These are phyloP conservation scores for Notospermus geniculatus DNA, from an alignment of 1,140 invertebrate genomes.

Conservation along the genomic window DNA sequence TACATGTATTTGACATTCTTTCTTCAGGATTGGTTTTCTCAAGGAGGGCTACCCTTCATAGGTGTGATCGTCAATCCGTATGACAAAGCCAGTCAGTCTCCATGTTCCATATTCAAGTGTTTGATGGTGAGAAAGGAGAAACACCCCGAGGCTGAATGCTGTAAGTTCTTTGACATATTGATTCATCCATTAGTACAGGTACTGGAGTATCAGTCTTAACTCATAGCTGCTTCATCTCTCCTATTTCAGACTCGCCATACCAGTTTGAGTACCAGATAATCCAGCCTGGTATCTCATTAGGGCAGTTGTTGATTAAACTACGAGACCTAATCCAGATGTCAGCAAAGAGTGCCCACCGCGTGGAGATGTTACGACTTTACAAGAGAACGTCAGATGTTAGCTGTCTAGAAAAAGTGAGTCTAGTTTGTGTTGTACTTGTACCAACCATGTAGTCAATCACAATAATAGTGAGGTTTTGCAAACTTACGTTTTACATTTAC, in stretches of 20 bases:
- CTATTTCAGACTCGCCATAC: constrained; percentile 3
- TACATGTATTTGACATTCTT: not conserved
- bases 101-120: too few species aligned
- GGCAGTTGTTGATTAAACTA: not conserved
- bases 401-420: constrained; percentile 11
- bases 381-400: not conserved
- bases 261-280: constrained; percentile 12
- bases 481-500: too few species aligned
- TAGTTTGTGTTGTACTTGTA: too few species aligned
- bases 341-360: constrained; percentile 3
- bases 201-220: too few species aligned
- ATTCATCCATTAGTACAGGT: too few species aligned
- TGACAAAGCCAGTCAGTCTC: constrained; percentile 32
- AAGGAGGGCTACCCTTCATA: constrained; percentile 59
- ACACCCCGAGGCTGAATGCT: not conserved
- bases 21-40: constrained; percentile 62
- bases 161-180: too few species aligned
- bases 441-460: too few species aligned
- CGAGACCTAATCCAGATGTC: not conserved
- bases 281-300: not conserved
- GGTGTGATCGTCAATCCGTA: constrained; percentile 64
- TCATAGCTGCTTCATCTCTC: too few species aligned
- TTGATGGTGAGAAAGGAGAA: constrained; percentile 1
- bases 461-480: too few species aligned
- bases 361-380: not conserved